Evolutionary conservation across 2,797 vertebrate genomes (phyloP), one percentile per base, ranked within the genome.

Genomic region (Setipinna tenuifilis): DNA sequence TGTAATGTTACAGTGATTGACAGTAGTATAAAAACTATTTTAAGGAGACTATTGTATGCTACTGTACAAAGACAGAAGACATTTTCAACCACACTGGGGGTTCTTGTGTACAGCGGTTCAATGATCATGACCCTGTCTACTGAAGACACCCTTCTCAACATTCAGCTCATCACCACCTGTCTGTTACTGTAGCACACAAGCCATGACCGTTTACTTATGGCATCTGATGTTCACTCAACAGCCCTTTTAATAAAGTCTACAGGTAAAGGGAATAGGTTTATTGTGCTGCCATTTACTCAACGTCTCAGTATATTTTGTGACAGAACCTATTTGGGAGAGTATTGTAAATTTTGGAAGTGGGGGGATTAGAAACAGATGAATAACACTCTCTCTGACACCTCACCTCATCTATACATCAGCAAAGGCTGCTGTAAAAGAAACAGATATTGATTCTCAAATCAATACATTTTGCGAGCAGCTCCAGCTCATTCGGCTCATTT

Each of bases 401-500:
- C 71, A 21, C 89, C 83, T 87, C 86, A 83, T 88, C 88, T 86
- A 88, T 92, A 92, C 89, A 91, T 91, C 78, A 44, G 16, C 17
- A 2, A 85, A 82, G 90, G 88, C 88, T 82, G 0, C 25, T 83
- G 58, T 88, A 87, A 84, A 89, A 90, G 90, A 91, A 93, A 86
- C 88, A 88, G 86, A 83, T 88, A 94, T 94, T n/a, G 92, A 95
- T 95, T 91, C 83, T 68, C 82, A 83, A 90, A 94, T 95, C 92
- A 87, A 94, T 94, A 93, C 78, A 86, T 93, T 91, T 91, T 91
- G 91, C 87, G 89, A 93, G 89, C 82, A 83, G 85, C 81, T 84
- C 88, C 91, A 89, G 89, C 94, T 94, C 92, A 95, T 93, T 92
- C 90, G 89, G 87, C 91, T 93, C 91, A 92, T 94, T 12, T 90